These are phyloP conservation scores for Phrixothrix hirtus DNA, from an alignment of 2,888 invertebrate genomes.

Conservation along the genomic window DNA sequence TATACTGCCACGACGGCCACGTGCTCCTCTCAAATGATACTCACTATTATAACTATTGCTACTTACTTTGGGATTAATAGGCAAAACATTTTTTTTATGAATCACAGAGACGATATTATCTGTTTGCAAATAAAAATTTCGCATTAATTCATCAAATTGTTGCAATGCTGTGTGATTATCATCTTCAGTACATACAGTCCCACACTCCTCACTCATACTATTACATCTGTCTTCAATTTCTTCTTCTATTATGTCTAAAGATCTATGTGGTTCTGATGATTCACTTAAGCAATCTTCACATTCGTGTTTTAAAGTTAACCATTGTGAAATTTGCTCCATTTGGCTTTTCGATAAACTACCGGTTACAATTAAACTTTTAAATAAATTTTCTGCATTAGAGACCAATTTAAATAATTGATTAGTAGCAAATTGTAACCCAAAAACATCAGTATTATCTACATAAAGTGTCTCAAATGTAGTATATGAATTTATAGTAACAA, in stretches of 20 bases:
- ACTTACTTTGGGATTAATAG: slow-evolving; percentile 43
- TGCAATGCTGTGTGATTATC: slow-evolving; percentile 70
- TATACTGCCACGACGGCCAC: slow-evolving; percentile 53
- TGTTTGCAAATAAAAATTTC: slow-evolving; percentile 70
- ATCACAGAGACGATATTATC: slow-evolving; percentile 65
- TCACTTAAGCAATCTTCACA: slow-evolving; percentile 79
- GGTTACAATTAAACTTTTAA: slow-evolving; percentile 72
- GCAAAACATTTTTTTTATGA: slow-evolving; percentile 30
- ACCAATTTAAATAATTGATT: slow-evolving; percentile 82
- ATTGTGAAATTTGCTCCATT: slow-evolving; percentile 77
- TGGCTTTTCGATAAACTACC: slow-evolving; percentile 72
- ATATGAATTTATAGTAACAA: slow-evolving; percentile 71
- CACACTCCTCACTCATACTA: slow-evolving; percentile 55
- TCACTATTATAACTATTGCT: slow-evolving; percentile 44
- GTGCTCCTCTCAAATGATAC: slow-evolving; percentile 50
- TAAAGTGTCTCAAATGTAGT: slow-evolving; percentile 47
- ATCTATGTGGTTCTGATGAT: slow-evolving; percentile 58
- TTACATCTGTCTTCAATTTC: slow-evolving; percentile 53
- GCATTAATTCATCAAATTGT: slow-evolving; percentile 72
- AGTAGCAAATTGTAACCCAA: slow-evolving; percentile 81
- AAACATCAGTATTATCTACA: slow-evolving; percentile 58
- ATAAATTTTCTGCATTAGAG: slow-evolving; percentile 82
- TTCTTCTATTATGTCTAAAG: slow-evolving; percentile 62
- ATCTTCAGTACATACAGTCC: slow-evolving; percentile 54
- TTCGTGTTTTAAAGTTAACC: slow-evolving; percentile 84